A percentile compares a stretch with the other conserved stretches of the same genome.
Evolutionary conservation across 2,888 invertebrate genomes (phyloP).

Genomic region (Epinotia ramella): DNA sequence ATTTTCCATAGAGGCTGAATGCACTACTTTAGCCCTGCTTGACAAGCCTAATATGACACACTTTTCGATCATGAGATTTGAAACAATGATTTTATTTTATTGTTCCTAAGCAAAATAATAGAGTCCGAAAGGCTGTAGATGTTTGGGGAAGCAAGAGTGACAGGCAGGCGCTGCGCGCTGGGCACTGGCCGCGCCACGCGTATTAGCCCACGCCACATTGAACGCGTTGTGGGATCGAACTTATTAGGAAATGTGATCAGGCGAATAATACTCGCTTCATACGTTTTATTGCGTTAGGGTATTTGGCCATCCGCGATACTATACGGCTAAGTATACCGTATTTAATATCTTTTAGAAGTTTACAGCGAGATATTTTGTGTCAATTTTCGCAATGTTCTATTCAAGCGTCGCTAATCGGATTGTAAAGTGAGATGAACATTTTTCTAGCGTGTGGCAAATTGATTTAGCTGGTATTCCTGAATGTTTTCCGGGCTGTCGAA

Average conservation of each 20-base stretch:
- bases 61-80: not conserved
- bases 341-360: constrained; percentile 56
- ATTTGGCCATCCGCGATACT: constrained; percentile 72
- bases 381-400: constrained; percentile 41
- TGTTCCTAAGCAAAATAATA: constrained; percentile 59
- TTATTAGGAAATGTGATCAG: constrained; percentile 84
- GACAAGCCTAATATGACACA: too few relatives aligned
- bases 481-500: constrained; percentile 6
- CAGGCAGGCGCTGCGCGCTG: constrained; percentile 56
- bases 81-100: not conserved
- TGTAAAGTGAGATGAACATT: constrained; percentile 15
- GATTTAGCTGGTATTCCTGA: constrained; percentile 3
- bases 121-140: constrained; percentile 58
- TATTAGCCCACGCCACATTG: constrained; percentile 80
- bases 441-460: constrained; percentile 17
- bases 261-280: constrained; percentile 82
- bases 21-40: too few relatives aligned
- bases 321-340: constrained; percentile 60
- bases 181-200: constrained; percentile 47
- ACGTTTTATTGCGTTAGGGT: constrained; percentile 79
- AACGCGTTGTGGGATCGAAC: constrained; percentile 81
- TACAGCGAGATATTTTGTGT: constrained; percentile 2
- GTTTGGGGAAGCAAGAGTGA: constrained; percentile 68
- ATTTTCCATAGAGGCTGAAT: too few relatives aligned
- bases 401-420: constrained; percentile 30